phyloP scores from a whole-genome alignment of 2,888 invertebrate species.

The Pyrochroa serraticornis region DNA sequence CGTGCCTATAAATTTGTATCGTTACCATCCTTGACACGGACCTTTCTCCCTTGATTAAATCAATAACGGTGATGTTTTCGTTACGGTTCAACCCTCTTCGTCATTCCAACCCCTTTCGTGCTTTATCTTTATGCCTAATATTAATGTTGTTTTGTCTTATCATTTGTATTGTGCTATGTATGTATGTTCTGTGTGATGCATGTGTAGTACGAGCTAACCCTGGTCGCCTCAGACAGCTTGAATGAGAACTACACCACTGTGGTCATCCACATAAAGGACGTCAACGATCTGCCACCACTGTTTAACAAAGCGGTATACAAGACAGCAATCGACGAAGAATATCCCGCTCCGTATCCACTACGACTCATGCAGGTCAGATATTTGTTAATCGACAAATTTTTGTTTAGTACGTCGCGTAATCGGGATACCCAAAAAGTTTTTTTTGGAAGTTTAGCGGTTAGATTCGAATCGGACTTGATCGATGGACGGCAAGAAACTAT shows the following conservation, averaged over 20 bases:
- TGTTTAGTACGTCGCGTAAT: too few relatives aligned
- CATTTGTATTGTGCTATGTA: slow-evolving; percentile 15
- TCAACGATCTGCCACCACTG: slow-evolving; percentile 88
- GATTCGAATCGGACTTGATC: too few relatives aligned
- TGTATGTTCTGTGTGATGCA: slow-evolving; percentile 40
- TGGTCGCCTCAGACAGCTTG: slow-evolving; percentile 88
- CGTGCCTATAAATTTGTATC: background rate
- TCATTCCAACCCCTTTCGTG: background rate
- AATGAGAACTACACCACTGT: slow-evolving; percentile 88
- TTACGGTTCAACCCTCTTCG: background rate
- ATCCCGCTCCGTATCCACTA: slow-evolving; percentile 72
- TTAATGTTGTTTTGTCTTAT: slow-evolving; percentile 16
- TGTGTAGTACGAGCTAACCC: slow-evolving; percentile 82
- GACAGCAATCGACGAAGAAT: slow-evolving; percentile 78
- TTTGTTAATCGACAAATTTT: background rate
- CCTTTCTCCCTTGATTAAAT: background rate
- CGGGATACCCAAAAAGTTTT: too few relatives aligned
- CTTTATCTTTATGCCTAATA: slow-evolving; percentile 18
- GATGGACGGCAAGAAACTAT: too few relatives aligned
- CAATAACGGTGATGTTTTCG: background rate
- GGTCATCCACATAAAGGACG: slow-evolving; percentile 81
- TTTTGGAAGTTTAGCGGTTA: too few relatives aligned
- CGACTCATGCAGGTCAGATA: slow-evolving; percentile 72
- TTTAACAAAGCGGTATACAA: slow-evolving; percentile 76
- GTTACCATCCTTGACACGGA: background rate